These are phyloP conservation scores for Drosophila tripunctata DNA, from an alignment of 2,888 invertebrate genomes.

Conservation along the genomic window DNA sequence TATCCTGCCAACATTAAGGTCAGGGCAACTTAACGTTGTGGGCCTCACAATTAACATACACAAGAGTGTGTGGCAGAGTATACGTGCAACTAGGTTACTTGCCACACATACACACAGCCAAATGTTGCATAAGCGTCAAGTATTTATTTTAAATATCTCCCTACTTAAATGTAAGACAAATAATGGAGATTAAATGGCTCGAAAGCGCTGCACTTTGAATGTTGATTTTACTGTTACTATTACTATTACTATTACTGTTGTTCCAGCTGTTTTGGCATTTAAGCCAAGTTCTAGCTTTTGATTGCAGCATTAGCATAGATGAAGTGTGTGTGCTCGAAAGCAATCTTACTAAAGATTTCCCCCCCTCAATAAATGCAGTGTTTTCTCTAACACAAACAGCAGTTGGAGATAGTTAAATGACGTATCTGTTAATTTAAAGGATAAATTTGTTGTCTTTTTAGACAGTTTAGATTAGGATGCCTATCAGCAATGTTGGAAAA, in stretches of 20 bases:
- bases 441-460: too few relatives aligned
- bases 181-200: slow-evolving; percentile 37
- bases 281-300: neutral
- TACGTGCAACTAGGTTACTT: neutral
- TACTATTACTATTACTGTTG: too few relatives aligned
- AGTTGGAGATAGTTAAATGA: too few relatives aligned
- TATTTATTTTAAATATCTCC: slow-evolving; percentile 41
- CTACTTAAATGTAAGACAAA: slow-evolving; percentile 25
- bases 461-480: too few relatives aligned
- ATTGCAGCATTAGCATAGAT: neutral
- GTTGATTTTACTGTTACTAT: too few relatives aligned
- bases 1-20: slow-evolving; percentile 34
- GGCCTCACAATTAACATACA: slow-evolving; percentile 59
- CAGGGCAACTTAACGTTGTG: slow-evolving; percentile 33
- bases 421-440: too few relatives aligned
- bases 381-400: too few relatives aligned
- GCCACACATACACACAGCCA: slow-evolving; percentile 8
- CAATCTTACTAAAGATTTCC: neutral
- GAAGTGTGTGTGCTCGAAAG: neutral
- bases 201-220: slow-evolving; percentile 1
- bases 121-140: slow-evolving; percentile 28
- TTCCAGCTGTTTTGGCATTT: slow-evolving; percentile 15
- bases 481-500: too few relatives aligned
- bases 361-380: too few relatives aligned
- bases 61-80: neutral